Conservation (phyloP, 1,140 invertebrate genomes). For the Drosophila biarmipes region DNA sequence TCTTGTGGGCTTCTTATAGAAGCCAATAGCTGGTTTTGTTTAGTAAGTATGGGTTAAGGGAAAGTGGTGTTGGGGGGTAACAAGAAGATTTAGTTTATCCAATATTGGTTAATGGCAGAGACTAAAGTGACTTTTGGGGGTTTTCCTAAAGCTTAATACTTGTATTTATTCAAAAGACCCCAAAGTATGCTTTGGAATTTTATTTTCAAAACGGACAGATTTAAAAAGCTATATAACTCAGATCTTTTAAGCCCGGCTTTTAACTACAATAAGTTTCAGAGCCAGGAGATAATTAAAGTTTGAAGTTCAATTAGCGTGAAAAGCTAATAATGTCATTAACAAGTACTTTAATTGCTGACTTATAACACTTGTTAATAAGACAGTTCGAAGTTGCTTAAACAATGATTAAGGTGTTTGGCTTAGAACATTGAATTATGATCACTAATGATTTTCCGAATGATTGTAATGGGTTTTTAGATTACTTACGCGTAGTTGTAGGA, state of each 20-base stretch:
- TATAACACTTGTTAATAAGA: background rate
- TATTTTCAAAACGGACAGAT: background rate
- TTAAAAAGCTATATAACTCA: background rate
- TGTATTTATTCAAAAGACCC: background rate
- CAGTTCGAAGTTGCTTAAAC: background rate
- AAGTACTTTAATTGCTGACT: background rate
- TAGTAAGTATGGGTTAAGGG: background rate
- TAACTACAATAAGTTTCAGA: constrained; percentile 10
- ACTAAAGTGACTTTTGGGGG: background rate
- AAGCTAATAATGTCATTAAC: constrained; percentile 16
- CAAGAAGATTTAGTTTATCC: background rate
- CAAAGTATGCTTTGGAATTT: constrained; percentile 23
- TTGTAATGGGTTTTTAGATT: background rate
- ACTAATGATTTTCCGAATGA: too few relatives aligned
- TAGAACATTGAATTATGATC: too few relatives aligned
- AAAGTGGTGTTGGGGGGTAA: background rate
- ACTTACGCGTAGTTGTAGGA: constrained; percentile 87
- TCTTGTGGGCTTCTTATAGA: constrained; percentile 21
- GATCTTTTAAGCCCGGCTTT: constrained; percentile 1
- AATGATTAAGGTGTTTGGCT: background rate
- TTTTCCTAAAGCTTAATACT: background rate
- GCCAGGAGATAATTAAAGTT: constrained; percentile 21
- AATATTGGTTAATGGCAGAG: background rate
- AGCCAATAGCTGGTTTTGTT: constrained; percentile 8
- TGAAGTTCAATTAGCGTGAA: constrained; percentile 23